Evolutionary conservation across 1,140 invertebrate species (phyloP).

Genomic region (Chlorops oryzae): DNA sequence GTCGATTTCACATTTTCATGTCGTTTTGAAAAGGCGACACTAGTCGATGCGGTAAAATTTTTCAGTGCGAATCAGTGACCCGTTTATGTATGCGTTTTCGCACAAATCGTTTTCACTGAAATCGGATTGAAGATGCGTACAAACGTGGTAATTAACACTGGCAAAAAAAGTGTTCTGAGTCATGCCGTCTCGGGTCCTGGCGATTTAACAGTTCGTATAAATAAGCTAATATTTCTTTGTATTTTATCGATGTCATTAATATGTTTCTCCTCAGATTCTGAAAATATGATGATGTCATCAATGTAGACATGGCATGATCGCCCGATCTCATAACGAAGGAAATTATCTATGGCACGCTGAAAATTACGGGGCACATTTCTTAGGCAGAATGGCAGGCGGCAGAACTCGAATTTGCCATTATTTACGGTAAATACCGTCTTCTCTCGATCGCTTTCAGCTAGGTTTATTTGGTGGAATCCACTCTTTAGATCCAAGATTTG

Average conservation of each 20-base stretch:
- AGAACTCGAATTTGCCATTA: constrained; percentile 25
- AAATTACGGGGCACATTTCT: constrained; percentile 27
- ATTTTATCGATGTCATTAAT: background rate
- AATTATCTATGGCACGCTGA: constrained; percentile 6
- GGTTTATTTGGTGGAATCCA: constrained; percentile 51
- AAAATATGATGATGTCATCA: constrained; percentile 15
- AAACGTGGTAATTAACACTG: no score
- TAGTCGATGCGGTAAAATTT: no score
- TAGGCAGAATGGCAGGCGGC: constrained; percentile 35
- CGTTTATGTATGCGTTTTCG: no score
- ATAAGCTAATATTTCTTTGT: no score
- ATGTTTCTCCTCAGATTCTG: constrained; percentile 29
- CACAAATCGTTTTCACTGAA: no score
- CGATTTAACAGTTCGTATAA: no score
- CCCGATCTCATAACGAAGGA: constrained; percentile 7
- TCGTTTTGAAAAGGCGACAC: no score
- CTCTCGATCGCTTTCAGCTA: constrained; percentile 31
- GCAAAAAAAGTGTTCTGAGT: no score
- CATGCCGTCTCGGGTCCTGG: no score
- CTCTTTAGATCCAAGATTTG: constrained; percentile 20
- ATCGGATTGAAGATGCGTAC: no score
- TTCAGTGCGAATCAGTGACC: no score
- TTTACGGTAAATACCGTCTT: constrained; percentile 48
- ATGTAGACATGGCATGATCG: constrained; percentile 9
- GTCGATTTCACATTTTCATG: no score